Conservation (phyloP, 2,113 vertebrate species). For the Centropus bengalensis region DNA sequence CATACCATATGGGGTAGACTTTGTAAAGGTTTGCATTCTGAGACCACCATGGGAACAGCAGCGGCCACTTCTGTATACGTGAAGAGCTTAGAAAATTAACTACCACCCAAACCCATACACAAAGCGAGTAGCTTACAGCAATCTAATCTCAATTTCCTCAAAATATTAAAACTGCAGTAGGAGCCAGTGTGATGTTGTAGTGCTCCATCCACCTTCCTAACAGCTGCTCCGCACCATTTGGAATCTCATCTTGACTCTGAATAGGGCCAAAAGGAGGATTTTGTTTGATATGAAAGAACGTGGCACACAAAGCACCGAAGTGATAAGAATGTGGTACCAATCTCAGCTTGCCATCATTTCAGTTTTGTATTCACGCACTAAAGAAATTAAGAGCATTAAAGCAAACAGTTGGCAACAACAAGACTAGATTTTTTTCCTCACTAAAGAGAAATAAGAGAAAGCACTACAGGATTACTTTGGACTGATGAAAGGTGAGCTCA, state of each 20-base stretch:
- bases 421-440: background rate
- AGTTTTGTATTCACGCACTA: background rate
- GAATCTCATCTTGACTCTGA: background rate
- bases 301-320: background rate
- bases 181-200: background rate
- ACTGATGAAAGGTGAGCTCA: background rate
- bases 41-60: background rate
- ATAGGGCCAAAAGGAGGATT: background rate
- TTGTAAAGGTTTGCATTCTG: background rate
- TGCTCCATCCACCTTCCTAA: background rate
- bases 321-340: background rate
- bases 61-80: background rate
- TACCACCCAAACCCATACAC: background rate
- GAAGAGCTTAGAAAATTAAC: background rate
- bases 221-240: background rate
- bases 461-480: background rate
- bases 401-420: background rate
- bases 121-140: background rate
- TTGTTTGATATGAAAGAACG: background rate
- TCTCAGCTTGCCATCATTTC: accelerated
- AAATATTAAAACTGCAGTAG: background rate
- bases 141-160: background rate
- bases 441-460: background rate
- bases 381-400: background rate
- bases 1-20: constrained; percentile 65